A percentile compares a stretch with the other conserved stretches of the same genome.
These are phyloP conservation scores for Hippoglossus stenolepis DNA, from an alignment of 2,113 vertebrate genomes.

Conservation along the genomic window DNA sequence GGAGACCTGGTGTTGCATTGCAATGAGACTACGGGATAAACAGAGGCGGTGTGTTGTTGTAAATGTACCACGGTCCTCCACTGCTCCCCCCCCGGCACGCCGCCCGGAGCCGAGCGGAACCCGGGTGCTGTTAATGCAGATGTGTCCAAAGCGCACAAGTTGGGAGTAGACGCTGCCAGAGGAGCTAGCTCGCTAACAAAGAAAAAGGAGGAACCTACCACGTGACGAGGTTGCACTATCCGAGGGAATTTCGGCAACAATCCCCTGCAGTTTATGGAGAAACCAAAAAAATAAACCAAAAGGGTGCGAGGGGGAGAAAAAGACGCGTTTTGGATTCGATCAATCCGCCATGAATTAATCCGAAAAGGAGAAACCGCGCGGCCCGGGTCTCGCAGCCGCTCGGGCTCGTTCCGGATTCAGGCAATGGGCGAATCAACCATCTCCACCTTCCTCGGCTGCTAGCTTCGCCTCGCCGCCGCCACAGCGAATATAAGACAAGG, in stretches of 20 bases:
- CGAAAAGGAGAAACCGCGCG: slow-evolving; percentile 26
- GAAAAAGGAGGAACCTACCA: slow-evolving; percentile 94
- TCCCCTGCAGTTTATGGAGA: slow-evolving; percentile 87
- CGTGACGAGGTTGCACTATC: slow-evolving; percentile 93
- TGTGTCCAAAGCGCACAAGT: slow-evolving; percentile 57
- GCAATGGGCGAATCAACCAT: slow-evolving; percentile 84
- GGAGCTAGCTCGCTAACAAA: slow-evolving; percentile 88
- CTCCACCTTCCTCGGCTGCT: slow-evolving; percentile 73
- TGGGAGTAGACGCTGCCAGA: slow-evolving; percentile 68
- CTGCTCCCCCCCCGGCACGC: neutral
- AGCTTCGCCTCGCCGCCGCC: slow-evolving; percentile 71
- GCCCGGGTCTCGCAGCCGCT: slow-evolving; percentile 63
- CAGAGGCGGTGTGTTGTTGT: slow-evolving; percentile 21
- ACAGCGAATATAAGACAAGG: slow-evolving; percentile 66
- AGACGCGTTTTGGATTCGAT: slow-evolving; percentile 39
- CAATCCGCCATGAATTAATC: slow-evolving; percentile 72
- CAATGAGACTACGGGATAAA: slow-evolving; percentile 62
- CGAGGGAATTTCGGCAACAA: slow-evolving; percentile 91
- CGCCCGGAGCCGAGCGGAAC: too few species aligned
- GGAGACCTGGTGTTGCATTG: slow-evolving; percentile 57
- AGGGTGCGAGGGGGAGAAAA: slow-evolving; percentile 46
- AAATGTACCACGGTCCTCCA: neutral
- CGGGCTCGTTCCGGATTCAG: slow-evolving; percentile 81
- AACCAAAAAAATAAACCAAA: neutral
- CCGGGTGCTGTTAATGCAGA: too few species aligned